Evolutionary conservation across 1,140 invertebrate genomes (phyloP).

Genomic region (Dufourea novaeangliae): DNA sequence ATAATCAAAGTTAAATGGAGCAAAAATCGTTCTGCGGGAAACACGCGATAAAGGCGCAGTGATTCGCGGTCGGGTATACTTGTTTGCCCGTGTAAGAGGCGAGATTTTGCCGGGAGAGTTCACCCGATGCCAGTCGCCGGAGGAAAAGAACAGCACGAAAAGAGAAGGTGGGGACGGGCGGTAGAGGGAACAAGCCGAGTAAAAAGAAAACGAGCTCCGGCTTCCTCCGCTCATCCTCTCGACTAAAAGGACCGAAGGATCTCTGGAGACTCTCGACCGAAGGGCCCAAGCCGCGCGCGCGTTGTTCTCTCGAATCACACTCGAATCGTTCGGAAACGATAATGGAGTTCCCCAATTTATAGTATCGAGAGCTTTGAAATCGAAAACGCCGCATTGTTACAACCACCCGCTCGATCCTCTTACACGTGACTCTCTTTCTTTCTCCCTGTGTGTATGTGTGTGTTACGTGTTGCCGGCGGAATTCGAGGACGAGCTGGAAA

Average conservation of each 20-base stretch:
- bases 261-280: slow-evolving; percentile 49
- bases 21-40: slow-evolving; percentile 62
- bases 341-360: slow-evolving; percentile 54
- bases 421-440: background rate
- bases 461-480: slow-evolving; percentile 1
- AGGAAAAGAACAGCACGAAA: slow-evolving; percentile 38
- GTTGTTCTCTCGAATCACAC: slow-evolving; percentile 55
- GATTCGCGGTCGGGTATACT: slow-evolving; percentile 57
- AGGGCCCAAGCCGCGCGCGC: slow-evolving; percentile 19
- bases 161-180: too few species aligned
- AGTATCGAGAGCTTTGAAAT: slow-evolving; percentile 47
- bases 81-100: slow-evolving; percentile 49
- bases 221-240: slow-evolving; percentile 15
- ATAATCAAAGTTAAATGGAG: slow-evolving; percentile 66
- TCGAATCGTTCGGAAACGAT: slow-evolving; percentile 45
- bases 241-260: slow-evolving; percentile 47
- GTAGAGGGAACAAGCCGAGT: slow-evolving; percentile 15
- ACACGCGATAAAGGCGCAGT: slow-evolving; percentile 55
- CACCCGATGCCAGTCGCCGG: slow-evolving; percentile 8
- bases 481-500: background rate
- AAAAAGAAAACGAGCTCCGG: slow-evolving; percentile 41
- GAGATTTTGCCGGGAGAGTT: slow-evolving; percentile 47
- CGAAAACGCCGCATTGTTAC: slow-evolving; percentile 43
- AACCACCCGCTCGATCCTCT: slow-evolving; percentile 9
- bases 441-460: background rate